Conservation (phyloP, 1,140 invertebrate genomes). For the Micrasema longulum region DNA sequence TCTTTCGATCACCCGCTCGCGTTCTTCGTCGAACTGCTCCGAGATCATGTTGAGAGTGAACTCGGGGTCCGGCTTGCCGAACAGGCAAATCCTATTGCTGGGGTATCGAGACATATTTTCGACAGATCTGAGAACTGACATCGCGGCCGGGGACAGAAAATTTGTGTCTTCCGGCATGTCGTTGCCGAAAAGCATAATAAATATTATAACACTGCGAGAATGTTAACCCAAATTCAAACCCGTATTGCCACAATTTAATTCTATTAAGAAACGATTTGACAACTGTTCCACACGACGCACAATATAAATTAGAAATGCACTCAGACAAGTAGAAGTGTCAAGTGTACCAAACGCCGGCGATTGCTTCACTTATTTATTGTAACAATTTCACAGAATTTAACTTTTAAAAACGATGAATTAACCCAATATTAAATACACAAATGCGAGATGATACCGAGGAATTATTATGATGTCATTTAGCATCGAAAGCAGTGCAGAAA, state of each 20-base stretch:
- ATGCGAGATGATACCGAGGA: too few species aligned
- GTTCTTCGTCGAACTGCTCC: slow-evolving; percentile 44
- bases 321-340: too few species aligned
- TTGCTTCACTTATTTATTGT: not conserved
- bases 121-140: slow-evolving; percentile 42
- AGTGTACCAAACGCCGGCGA: too few species aligned
- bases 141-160: slow-evolving; percentile 24
- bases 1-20: slow-evolving; percentile 44
- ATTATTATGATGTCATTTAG: too few species aligned
- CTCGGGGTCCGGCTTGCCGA: slow-evolving; percentile 45
- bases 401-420: too few species aligned
- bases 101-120: slow-evolving; percentile 40
- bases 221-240: slow-evolving; percentile 11
- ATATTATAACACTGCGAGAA: slow-evolving; percentile 34
- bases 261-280: slow-evolving; percentile 1
- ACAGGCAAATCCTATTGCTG: slow-evolving; percentile 45
- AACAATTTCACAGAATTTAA: slow-evolving; percentile 4
- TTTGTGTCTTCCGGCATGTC: slow-evolving; percentile 34
- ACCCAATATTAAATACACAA: too few species aligned
- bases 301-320: too few species aligned
- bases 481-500: too few species aligned
- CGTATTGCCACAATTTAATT: slow-evolving; percentile 31
- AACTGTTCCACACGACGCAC: slow-evolving; percentile 12
- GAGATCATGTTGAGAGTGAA: slow-evolving; percentile 24
- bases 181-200: slow-evolving; percentile 41